Base-by-base conservation (phyloP, 2,113 vertebrate genomes). In the Tetrax tetrax region DNA sequence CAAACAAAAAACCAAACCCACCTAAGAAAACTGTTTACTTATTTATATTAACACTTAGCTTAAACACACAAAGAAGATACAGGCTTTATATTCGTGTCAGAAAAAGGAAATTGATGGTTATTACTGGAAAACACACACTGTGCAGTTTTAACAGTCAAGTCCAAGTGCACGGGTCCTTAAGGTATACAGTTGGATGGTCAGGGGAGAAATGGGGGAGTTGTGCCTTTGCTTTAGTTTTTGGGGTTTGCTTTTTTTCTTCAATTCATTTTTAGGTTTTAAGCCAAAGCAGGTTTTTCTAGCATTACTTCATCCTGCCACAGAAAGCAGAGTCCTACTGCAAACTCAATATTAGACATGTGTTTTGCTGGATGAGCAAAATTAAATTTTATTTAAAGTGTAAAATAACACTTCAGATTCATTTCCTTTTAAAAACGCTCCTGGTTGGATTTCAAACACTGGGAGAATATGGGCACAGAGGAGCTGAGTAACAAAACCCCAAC, bases 311-410 rank as follows among this genome's bases (percentile, higher is more conserved):
- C 29, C 51, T 18, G 2, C 25, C 53, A 48, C 63, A 85, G 28
- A 93, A 93, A 86, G 75, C 33, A 48, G 56, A 81, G 51, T 28
- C 89, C 63, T 79, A 28, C 47, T 75, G 51, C 47, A 88, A 66
- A 31, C 63, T 88, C 85, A 60, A 0, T 66, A 77, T 77, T 31
- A 82, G 53, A 82, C 2, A 9, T 7, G 45, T 53, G 29, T n/a
- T 85, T 61, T 66, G 70, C 71, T 88, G 31, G 70, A 65, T 83
- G 54, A 91, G 47, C 59, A 85, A 70, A 95, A 93, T 77, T 83
- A 85, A 54, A 71, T 94, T 92, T 96, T 93, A 91, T 96, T 96
- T 94, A 96, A 96, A n/a, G 90, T 3, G 0, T 56, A 71, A 96
- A 96, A 78, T 59, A 93, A 88, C 68, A 66, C 47, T 93, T 83